Percentiles rank a stretch among this genome's conserved stretches.
These are phyloP conservation scores for Darwinula stevensoni DNA, from an alignment of 2,888 invertebrate genomes.

Conservation along the genomic window DNA sequence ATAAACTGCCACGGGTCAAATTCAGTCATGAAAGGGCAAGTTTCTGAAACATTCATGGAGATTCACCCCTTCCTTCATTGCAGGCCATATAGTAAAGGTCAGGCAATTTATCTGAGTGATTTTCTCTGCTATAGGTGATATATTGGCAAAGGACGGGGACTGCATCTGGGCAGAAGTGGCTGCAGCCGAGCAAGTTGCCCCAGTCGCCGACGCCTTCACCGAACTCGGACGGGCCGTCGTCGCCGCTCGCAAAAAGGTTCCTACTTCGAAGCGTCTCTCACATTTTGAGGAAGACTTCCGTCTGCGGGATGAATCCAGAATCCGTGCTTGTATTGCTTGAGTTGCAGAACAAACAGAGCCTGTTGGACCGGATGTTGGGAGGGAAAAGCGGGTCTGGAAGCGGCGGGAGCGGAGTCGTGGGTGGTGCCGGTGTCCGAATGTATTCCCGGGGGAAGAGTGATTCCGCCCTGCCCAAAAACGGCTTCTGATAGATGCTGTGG, in stretches of 20 bases:
- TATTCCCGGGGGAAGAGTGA: slow-evolving; percentile 67
- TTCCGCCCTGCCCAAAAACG: slow-evolving; percentile 55
- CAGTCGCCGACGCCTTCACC: slow-evolving; percentile 53
- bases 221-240: slow-evolving; percentile 57
- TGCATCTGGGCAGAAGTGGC: slow-evolving; percentile 63
- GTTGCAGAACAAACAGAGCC: slow-evolving; percentile 41
- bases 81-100: no score
- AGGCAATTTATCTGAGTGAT: no score
- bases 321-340: no score
- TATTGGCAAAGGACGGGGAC: slow-evolving; percentile 57
- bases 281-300: no score
- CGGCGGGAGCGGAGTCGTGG: no score
- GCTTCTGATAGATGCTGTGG: no score
- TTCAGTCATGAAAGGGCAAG: no score
- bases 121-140: slow-evolving; percentile 30
- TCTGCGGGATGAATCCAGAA: no score
- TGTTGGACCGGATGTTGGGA: slow-evolving; percentile 53
- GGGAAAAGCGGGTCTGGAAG: slow-evolving; percentile 15
- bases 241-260: slow-evolving; percentile 39
- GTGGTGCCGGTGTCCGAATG: slow-evolving; percentile 25
- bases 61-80: no score
- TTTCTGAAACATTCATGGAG: no score
- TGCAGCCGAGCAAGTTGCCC: slow-evolving; percentile 51
- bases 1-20: no score
- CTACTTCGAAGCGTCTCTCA: no score